phyloP scores from a whole-genome alignment of 2,113 vertebrate species.

The Engystomops pustulosus region DNA sequence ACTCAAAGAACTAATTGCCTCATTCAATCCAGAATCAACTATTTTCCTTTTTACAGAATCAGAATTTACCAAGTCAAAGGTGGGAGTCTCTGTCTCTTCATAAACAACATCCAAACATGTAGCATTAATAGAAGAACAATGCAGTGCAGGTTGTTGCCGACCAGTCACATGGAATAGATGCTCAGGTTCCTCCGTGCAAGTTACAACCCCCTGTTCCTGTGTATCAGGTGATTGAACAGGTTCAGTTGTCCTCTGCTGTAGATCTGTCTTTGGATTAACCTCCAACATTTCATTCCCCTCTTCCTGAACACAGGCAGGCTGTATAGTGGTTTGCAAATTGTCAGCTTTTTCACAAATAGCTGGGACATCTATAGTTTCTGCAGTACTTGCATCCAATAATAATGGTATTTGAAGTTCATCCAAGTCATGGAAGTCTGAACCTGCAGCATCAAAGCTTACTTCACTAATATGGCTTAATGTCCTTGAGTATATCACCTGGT shows the following conservation, averaged over 20 bases:
- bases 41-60: neutral
- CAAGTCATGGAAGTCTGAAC: constrained; percentile 49
- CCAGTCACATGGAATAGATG: constrained; percentile 30
- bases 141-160: neutral
- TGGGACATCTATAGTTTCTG: neutral
- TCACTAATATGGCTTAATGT: constrained; percentile 97
- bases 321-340: constrained; percentile 11
- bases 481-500: constrained; percentile 78
- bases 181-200: constrained; percentile 9
- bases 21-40: constrained; percentile 79
- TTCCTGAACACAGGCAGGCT: neutral
- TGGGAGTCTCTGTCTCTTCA: neutral
- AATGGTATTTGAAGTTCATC: neutral
- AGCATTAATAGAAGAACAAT: neutral
- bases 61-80: neutral
- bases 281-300: neutral
- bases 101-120: constrained; percentile 64
- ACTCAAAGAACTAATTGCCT: constrained; percentile 79
- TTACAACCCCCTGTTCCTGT: neutral
- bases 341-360: neutral
- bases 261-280: neutral
- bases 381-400: neutral
- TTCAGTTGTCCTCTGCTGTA: neutral
- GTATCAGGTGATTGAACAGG: neutral
- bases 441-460: constrained; percentile 77